Base-by-base conservation (phyloP, 2,888 invertebrate species). In the Terebella lapidaria region DNA sequence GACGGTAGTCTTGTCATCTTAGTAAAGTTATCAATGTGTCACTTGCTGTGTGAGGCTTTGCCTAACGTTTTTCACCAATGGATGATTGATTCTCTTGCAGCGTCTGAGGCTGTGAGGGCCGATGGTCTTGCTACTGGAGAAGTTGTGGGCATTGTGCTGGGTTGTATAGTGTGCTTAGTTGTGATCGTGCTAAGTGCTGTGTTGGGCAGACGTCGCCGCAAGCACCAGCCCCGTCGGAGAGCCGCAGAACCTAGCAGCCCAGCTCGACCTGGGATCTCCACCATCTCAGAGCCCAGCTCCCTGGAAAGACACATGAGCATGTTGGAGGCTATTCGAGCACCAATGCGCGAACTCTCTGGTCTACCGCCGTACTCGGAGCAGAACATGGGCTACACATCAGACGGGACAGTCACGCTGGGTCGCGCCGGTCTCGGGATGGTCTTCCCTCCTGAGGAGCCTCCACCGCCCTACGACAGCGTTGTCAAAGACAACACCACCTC, bases 381-480 rank as follows among this genome's bases (percentile, higher is more conserved):
- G 18, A 49, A 49, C 49, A 49, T 49, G 49, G 49, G 49, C 18
- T 49, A 49, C 49, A n/a, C 22, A 5, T 49, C 49, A 22, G 49
- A 49, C 24, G 22, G 18, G 18, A 49, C 49, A 22, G 49, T 24
- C 15, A 49, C 10, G 18, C 10, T n/a, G n/a, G 5, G 18, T 5
- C 49, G 5, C n/a, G 22, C 15, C 5, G 22, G 49, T 24, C 49
- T 24, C 15, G 2, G 15, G 2, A 51, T 29, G 18, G 35, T 47
- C 29, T 49, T 62, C 3, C 59, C 62, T 4, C 59, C 59, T 2
- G 62, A 62, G 15, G 63, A 63, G 4, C 63, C 63, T 15, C 63
- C 63, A 2, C 63, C 63, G 0, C 63, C 63, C 3, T 63, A 63
- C 26, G 63, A 63, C n/a, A 51, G 29, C 22, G 59, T 59, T 22